Conservation (phyloP, 1,140 invertebrate genomes). For the Sycophaga agraensis region DNA sequence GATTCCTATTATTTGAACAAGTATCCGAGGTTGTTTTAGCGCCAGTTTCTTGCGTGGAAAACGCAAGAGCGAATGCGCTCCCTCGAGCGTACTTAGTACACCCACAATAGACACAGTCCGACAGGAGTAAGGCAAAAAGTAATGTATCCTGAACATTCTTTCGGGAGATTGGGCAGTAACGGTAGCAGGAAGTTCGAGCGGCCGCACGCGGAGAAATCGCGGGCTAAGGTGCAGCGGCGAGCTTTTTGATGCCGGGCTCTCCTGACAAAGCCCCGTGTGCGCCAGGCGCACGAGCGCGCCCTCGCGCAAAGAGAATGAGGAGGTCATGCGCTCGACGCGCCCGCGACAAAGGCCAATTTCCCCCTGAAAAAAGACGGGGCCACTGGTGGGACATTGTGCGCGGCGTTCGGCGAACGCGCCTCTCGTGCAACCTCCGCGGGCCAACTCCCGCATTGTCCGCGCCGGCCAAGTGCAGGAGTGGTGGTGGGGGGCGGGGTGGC, state of each 20-base stretch:
- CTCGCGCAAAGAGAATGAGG: slow-evolving; percentile 8
- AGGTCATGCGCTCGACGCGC: slow-evolving; percentile 11
- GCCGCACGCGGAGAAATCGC: not conserved
- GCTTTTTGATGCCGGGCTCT: not conserved
- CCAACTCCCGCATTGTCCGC: not conserved
- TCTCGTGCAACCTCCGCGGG: slow-evolving; percentile 27
- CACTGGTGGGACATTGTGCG: slow-evolving; percentile 34
- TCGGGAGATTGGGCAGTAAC: too few species aligned
- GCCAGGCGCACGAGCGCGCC: not conserved
- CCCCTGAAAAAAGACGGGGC: slow-evolving; percentile 30
- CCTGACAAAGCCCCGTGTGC: not conserved
- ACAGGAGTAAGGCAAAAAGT: too few species aligned
- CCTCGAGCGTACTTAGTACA: too few species aligned
- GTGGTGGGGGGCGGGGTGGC: not conserved
- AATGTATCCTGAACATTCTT: too few species aligned
- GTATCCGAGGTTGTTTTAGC: too few species aligned
- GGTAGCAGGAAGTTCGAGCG: slow-evolving; percentile 5
- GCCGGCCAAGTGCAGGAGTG: not conserved
- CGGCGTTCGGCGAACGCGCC: slow-evolving; percentile 37
- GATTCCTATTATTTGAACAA: too few species aligned
- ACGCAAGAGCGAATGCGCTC: too few species aligned
- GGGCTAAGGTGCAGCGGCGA: not conserved
- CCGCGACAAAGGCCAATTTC: slow-evolving; percentile 43
- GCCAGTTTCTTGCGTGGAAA: too few species aligned
- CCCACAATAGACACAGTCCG: too few species aligned